phyloP scores from a whole-genome alignment of 2,113 vertebrate genomes.

The Callithrix jacchus region DNA sequence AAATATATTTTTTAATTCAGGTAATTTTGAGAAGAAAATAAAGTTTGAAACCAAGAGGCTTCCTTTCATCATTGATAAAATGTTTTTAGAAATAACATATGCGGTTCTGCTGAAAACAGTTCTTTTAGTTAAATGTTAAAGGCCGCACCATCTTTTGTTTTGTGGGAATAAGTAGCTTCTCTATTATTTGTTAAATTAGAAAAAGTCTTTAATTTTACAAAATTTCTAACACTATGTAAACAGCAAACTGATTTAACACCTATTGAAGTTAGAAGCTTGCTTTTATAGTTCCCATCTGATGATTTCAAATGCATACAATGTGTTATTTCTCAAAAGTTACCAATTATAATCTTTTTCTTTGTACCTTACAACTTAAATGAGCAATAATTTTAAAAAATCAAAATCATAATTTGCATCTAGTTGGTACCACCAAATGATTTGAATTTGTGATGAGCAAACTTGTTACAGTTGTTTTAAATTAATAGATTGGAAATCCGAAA shows the following conservation, averaged over 20 bases:
- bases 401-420: neutral
- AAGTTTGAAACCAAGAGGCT: neutral
- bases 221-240: neutral
- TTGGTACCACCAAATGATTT: neutral
- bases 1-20: neutral
- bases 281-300: neutral
- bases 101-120: neutral
- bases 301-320: neutral
- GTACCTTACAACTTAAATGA: neutral
- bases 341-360: neutral
- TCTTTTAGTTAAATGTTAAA: neutral
- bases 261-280: neutral
- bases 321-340: slow-evolving; percentile 13
- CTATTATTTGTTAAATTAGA: neutral
- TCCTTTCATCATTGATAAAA: neutral
- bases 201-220: neutral
- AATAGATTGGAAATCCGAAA: neutral
- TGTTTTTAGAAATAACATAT: neutral
- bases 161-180: neutral
- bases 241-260: neutral
- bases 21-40: neutral
- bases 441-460: neutral
- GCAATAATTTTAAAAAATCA: neutral
- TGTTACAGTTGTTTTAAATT: neutral
- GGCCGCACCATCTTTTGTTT: neutral